These are phyloP conservation scores for Epistrophe grossulariae DNA, from an alignment of 2,888 invertebrate genomes.

Conservation along the genomic window DNA sequence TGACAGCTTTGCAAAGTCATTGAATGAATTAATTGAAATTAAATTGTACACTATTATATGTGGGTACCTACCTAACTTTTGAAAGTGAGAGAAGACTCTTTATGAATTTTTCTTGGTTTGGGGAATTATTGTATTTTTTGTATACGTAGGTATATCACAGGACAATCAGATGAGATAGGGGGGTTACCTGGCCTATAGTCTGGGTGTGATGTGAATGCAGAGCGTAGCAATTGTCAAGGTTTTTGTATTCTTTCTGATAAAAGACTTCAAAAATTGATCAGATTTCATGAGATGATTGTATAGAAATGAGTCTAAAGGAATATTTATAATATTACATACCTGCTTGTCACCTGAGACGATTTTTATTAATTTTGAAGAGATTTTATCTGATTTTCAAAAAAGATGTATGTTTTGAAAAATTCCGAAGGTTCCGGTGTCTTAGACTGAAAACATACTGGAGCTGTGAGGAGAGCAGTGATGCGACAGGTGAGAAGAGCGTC, in stretches of 20 bases:
- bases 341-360: too few species aligned
- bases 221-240: not conserved
- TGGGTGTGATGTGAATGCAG: not conserved
- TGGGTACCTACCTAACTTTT: slow-evolving; percentile 4
- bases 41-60: slow-evolving; percentile 75
- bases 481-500: too few species aligned
- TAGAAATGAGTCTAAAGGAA: not conserved
- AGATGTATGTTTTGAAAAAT: too few species aligned
- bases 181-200: too few species aligned
- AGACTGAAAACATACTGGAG: too few species aligned
- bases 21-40: slow-evolving; percentile 78
- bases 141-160: not conserved
- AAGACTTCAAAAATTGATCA: not conserved
- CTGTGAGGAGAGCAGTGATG: too few species aligned
- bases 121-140: not conserved
- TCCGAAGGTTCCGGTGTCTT: too few species aligned
- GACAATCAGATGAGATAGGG: not conserved
- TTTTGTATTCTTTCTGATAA: not conserved
- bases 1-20: slow-evolving; percentile 76
- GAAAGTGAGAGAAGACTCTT: not conserved
- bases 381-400: too few species aligned
- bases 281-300: not conserved
- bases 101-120: not conserved
- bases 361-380: too few species aligned
- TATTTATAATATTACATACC: not conserved